Evolutionary conservation across 2,113 vertebrate genomes (phyloP).

Genomic region (Ptychochromis oligacanthus): DNA sequence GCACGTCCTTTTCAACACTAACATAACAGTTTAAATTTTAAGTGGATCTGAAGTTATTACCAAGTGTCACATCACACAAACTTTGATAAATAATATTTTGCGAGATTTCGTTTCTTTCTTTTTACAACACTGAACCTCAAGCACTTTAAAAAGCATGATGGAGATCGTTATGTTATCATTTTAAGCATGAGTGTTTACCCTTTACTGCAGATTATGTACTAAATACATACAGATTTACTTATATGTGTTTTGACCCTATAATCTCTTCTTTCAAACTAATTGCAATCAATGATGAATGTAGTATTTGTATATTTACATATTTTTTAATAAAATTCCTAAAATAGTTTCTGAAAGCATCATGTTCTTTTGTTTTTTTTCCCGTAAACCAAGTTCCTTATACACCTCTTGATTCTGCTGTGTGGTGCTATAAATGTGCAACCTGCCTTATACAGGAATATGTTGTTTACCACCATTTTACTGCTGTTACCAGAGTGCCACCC

Average conservation of each 20-base stretch:
- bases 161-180: neutral
- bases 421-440: neutral
- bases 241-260: neutral
- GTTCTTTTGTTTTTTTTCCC: rapidly evolving
- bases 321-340: neutral
- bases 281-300: neutral
- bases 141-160: neutral
- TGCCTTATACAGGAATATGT: neutral
- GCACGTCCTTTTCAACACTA: too few species aligned
- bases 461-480: slow-evolving; percentile 23
- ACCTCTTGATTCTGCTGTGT: neutral
- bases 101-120: neutral
- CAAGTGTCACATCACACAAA: neutral
- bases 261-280: neutral
- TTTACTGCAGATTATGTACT: neutral
- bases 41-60: neutral
- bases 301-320: neutral
- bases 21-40: neutral
- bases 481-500: slow-evolving; percentile 65
- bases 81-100: slow-evolving; percentile 12
- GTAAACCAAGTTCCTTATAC: neutral
- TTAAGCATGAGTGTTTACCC: neutral
- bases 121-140: neutral
- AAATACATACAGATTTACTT: neutral
- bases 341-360: neutral